Conservation (phyloP, 2,113 vertebrate genomes). For the Pteruthius melanotis region DNA sequence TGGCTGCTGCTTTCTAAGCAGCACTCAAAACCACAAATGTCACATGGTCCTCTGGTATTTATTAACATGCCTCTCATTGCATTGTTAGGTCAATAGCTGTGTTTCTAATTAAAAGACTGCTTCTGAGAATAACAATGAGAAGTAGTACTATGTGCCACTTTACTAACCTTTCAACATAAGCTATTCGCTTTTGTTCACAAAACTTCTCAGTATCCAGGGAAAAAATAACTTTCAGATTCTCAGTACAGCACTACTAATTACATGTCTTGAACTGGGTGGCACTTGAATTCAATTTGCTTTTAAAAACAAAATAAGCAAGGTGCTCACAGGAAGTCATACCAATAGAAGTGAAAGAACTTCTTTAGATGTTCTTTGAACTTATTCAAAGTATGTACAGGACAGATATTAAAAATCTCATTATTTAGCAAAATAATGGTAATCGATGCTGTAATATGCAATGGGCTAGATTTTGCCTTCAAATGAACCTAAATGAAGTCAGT, state of each 20-base stretch:
- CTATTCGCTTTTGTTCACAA: not conserved
- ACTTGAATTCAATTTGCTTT: not conserved
- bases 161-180: not conserved
- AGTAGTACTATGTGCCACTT: not conserved
- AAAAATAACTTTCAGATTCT: not conserved
- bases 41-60: conserved; percentile 39
- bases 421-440: not conserved
- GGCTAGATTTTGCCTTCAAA: not conserved
- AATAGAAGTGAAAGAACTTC: not conserved
- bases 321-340: not conserved
- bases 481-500: not conserved
- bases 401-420: not conserved
- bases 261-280: not conserved
- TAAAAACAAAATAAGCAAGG: not conserved
- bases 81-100: conserved; percentile 4
- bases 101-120: conserved; percentile 45
- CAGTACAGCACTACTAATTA: not conserved
- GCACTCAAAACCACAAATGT: not conserved
- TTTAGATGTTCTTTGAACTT: not conserved
- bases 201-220: not conserved
- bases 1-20: conserved; percentile 7
- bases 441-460: not conserved
- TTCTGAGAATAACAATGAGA: conserved; percentile 9
- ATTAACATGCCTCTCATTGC: conserved; percentile 42
- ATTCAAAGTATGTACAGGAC: not conserved